Evolutionary conservation across 2,797 vertebrate genomes (phyloP).

Genomic region (Typhlichthys eigenmanni): DNA sequence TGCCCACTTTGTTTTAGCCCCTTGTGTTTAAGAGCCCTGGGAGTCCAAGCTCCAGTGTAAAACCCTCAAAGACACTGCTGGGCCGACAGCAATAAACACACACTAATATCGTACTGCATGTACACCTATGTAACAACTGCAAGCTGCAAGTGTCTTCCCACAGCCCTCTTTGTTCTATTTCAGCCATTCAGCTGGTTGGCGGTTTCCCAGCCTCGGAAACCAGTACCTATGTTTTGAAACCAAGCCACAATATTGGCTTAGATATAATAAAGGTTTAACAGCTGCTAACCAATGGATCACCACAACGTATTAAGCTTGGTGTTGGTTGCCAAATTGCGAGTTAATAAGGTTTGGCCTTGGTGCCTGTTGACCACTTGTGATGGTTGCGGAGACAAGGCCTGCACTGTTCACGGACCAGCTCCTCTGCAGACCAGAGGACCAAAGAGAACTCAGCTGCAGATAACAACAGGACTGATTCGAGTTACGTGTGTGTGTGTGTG

Average conservation of each 20-base stretch:
- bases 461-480: conserved; percentile 34
- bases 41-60: conserved; percentile 13
- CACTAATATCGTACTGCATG: conserved; percentile 22
- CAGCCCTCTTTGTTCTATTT: conserved; percentile 32
- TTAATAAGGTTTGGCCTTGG: conserved; percentile 33
- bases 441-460: conserved; percentile 45
- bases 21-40: not conserved
- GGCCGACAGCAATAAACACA: conserved; percentile 28
- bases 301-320: conserved; percentile 20
- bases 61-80: conserved; percentile 21
- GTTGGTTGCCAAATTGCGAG: conserved; percentile 36
- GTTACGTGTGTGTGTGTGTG: conserved; percentile 34
- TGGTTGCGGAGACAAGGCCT: conserved; percentile 49
- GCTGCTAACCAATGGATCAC: conserved; percentile 3
- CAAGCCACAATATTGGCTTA: conserved; percentile 8
- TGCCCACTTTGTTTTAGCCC: conserved; percentile 24
- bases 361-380: conserved; percentile 42
- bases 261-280: conserved; percentile 12
- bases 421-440: conserved; percentile 13
- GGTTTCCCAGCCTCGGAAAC: conserved; percentile 24
- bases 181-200: conserved; percentile 13
- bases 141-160: conserved; percentile 22
- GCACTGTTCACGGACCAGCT: conserved; percentile 35
- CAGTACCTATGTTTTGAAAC: conserved; percentile 28
- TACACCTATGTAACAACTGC: conserved; percentile 21